These are phyloP conservation scores for Patella depressa DNA, from an alignment of 2,888 invertebrate species.

Conservation along the genomic window DNA sequence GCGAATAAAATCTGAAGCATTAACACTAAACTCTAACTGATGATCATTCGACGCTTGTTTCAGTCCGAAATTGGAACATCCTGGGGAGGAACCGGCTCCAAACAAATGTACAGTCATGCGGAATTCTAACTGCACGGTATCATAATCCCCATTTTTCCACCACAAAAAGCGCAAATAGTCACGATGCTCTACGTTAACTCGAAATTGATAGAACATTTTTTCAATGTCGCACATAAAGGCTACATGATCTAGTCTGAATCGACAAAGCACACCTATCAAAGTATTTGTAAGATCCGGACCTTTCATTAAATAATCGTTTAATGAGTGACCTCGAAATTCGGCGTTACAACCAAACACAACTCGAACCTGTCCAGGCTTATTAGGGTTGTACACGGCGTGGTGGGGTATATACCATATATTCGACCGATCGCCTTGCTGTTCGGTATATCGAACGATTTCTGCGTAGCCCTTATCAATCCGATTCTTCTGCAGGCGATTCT, in stretches of 20 bases:
- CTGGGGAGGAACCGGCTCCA: constrained; percentile 38
- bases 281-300: constrained; percentile 38
- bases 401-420: constrained; percentile 20
- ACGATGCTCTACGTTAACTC: constrained; percentile 21
- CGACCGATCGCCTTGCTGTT: not conserved
- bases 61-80: constrained; percentile 35
- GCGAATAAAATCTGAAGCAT: constrained; percentile 31
- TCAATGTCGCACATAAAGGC: constrained; percentile 39
- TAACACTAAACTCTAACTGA: constrained; percentile 24
- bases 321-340: constrained; percentile 5
- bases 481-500: not conserved
- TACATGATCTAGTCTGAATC: constrained; percentile 32
- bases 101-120: constrained; percentile 39
- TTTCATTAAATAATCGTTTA: constrained; percentile 33
- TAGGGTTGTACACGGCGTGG: not conserved
- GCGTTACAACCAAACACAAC: constrained; percentile 43
- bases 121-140: constrained; percentile 20
- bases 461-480: not conserved
- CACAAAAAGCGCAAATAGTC: constrained; percentile 37
- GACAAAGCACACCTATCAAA: constrained; percentile 34
- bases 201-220: constrained; percentile 33
- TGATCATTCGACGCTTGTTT: constrained; percentile 24
- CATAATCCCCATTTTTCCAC: constrained; percentile 21
- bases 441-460: not conserved
- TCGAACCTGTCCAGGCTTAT: not conserved